Percentiles rank a stretch among this genome's conserved stretches.
These are phyloP conservation scores for Eustalomyia histrio DNA, from an alignment of 2,888 invertebrate genomes.

Conservation along the genomic window DNA sequence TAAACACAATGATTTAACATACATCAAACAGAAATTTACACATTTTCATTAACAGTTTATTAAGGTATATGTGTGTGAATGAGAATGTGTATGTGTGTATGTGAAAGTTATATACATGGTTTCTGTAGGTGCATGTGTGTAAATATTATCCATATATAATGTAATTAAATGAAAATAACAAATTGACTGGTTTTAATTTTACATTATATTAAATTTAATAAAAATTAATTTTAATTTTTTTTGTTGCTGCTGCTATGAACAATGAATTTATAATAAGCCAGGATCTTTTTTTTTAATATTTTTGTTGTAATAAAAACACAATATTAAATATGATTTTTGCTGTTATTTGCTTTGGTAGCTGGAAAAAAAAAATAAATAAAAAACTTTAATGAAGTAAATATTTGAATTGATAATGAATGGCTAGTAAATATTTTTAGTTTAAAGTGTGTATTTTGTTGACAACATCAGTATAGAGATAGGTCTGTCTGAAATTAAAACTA, in stretches of 20 bases:
- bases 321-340: neutral
- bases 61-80: neutral
- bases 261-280: constrained; percentile 12
- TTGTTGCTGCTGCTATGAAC: constrained; percentile 14
- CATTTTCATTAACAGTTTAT: neutral
- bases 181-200: constrained; percentile 43
- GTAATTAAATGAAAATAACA: constrained; percentile 29
- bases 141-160: constrained; percentile 16
- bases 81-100: neutral
- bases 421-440: too few relatives aligned
- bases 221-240: constrained; percentile 44
- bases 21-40: constrained; percentile 20
- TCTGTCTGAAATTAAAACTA: too few relatives aligned
- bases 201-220: constrained; percentile 35
- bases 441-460: too few relatives aligned
- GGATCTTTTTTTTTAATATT: neutral
- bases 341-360: neutral
- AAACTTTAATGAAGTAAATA: neutral
- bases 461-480: too few relatives aligned
- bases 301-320: neutral
- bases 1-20: constrained; percentile 12
- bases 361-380: neutral
- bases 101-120: neutral
- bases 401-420: neutral
- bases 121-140: neutral